Evolutionary conservation across 2,113 vertebrate species (phyloP), one percentile per base, ranked within the genome.

Genomic region (Trochalopteron elliotii): DNA sequence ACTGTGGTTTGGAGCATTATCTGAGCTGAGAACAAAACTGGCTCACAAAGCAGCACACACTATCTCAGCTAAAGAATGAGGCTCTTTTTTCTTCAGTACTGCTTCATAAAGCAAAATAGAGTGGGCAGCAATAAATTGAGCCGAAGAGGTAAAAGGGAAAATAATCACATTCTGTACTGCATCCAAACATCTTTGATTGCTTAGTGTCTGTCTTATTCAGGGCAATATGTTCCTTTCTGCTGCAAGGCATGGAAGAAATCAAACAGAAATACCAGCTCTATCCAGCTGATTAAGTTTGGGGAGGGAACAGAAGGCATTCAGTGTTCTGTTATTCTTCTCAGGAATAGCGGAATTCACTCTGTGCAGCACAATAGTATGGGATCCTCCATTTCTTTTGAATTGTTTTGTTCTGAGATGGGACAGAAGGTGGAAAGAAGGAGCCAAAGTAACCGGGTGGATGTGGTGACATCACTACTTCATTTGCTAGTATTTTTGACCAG

Each of bases 101-200:
- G 61, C 57, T 75, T 92, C 15, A 10, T 79, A 79, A 89, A 91
- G 44, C 53, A 71, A 71, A 56, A 56, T 25, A 70, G 4, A 7
- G 18, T n/a, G 47, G 52, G 65, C 56, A 95, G 52, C 39, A 89
- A 68, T 78, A 91, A 84, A 89, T 28, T 56, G 61, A 90, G 77
- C 82, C 72, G 81, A 56, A 93, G 31, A 82, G 37, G 55, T 93
- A 80, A 87, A 70, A 90, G 33, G 18, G 75, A 61, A 96, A 92
- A 87, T 85, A 86, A 87, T 92, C 67, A 63, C 64, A 45, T 78
- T 89, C 69, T 0, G 0, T 91, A 49, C 57, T 17, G 25, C 61
- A 75, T 78, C 87, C 93, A 95, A 10, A 68, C 61, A 37, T 94
- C 65, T 94, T 71, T 91, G 94, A 92, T 91, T 94, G 91, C 90